These are phyloP conservation scores for Diachasmimorpha longicaudata DNA, from an alignment of 1,140 invertebrate genomes.

Conservation along the genomic window DNA sequence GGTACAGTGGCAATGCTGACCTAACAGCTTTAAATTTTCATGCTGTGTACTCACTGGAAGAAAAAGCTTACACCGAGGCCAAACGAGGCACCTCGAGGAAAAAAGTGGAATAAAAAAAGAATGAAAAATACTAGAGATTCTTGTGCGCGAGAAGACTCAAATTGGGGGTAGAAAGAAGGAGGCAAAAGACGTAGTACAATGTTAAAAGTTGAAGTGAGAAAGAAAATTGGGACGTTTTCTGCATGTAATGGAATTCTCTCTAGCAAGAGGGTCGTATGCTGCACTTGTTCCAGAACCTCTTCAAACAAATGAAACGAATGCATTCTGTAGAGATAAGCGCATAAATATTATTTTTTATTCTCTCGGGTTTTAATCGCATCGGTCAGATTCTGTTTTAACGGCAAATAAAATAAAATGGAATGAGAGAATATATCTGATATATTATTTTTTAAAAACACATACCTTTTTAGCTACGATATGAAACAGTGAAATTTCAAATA, in stretches of 20 bases:
- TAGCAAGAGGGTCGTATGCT: neutral
- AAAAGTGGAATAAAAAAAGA: neutral
- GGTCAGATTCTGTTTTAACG: neutral
- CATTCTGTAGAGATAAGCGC: neutral
- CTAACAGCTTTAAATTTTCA: slow-evolving; percentile 28
- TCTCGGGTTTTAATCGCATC: neutral
- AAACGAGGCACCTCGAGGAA: neutral
- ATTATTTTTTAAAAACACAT: no score
- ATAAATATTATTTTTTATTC: slow-evolving; percentile 1
- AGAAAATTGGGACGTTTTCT: slow-evolving; percentile 26
- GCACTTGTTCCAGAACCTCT: slow-evolving; percentile 22
- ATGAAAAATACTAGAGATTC: neutral
- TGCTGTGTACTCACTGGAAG: slow-evolving; percentile 20
- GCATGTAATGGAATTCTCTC: slow-evolving; percentile 29
- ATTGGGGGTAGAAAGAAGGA: neutral
- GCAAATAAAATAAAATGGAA: neutral
- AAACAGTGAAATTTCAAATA: no score
- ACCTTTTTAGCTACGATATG: no score
- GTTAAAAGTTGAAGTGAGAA: neutral
- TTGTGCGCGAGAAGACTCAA: neutral
- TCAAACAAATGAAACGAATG: slow-evolving; percentile 12
- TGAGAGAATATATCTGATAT: neutral
- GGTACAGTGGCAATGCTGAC: neutral
- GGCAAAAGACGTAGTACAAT: neutral
- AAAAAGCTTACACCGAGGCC: neutral